phyloP scores from a whole-genome alignment of 1,140 invertebrate species.

The Meteorus sp. region DNA sequence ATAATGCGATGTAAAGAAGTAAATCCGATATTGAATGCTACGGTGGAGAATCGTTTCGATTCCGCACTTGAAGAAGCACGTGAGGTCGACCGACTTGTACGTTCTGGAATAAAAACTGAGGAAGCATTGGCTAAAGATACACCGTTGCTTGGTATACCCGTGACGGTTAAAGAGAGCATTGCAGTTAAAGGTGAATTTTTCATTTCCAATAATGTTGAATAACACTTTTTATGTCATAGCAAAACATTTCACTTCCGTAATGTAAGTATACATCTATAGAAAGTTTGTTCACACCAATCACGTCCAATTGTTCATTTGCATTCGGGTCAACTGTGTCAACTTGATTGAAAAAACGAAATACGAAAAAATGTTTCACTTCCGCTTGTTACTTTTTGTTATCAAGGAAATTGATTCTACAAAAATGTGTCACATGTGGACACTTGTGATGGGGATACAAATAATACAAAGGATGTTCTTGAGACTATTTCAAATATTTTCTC shows the following conservation, averaged over 20 bases:
- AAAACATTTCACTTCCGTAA: slow-evolving; percentile 8
- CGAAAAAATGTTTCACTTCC: no score
- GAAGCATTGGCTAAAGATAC: slow-evolving; percentile 59
- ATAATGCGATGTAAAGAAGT: slow-evolving; percentile 68
- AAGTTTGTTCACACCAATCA: no score
- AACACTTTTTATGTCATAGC: not conserved
- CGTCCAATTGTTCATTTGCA: no score
- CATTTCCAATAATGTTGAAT: no score
- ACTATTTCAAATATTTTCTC: no score
- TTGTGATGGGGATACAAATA: no score
- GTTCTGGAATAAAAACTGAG: slow-evolving; percentile 46
- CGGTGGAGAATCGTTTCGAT: slow-evolving; percentile 69
- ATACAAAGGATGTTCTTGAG: no score
- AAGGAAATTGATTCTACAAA: no score
- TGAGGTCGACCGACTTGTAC: slow-evolving; percentile 57
- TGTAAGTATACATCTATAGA: slow-evolving; percentile 9
- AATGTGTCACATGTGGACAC: no score
- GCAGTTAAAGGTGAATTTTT: slow-evolving; percentile 64
- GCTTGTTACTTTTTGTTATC: no score
- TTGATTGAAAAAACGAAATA: no score
- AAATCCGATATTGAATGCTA: slow-evolving; percentile 70
- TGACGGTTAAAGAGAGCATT: slow-evolving; percentile 72
- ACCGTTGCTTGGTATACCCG: slow-evolving; percentile 69
- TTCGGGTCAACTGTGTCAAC: no score
- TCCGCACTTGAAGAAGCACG: slow-evolving; percentile 64